Conservation (phyloP, 2,888 invertebrate genomes). For the Serrognathus titanus region DNA sequence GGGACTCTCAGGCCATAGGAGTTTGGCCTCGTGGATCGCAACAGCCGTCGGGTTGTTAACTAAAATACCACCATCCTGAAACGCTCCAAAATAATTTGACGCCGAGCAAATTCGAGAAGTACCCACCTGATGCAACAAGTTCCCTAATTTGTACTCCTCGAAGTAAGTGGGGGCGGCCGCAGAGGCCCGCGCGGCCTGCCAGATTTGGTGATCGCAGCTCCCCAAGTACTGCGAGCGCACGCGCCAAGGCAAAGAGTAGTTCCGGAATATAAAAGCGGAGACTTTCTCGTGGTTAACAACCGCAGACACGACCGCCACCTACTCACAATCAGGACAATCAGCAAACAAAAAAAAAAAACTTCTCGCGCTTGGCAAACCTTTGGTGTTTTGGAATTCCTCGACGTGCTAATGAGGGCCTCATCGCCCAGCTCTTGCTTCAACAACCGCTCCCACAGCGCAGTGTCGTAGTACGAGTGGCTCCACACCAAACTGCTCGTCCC, state of each 20-base stretch:
- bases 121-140: constrained; percentile 64
- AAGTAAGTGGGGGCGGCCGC: constrained; percentile 92
- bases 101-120: background rate
- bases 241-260: constrained; percentile 72
- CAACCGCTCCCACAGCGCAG: constrained; percentile 75
- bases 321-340: constrained; percentile 22
- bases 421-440: constrained; percentile 65
- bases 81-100: constrained; percentile 18
- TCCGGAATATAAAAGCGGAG: constrained; percentile 79
- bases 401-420: constrained; percentile 58
- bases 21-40: constrained; percentile 81
- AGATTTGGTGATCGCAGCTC: constrained; percentile 64
- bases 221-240: constrained; percentile 70
- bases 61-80: constrained; percentile 76
- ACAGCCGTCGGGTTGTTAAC: constrained; percentile 87
- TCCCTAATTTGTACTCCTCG: constrained; percentile 71
- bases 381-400: constrained; percentile 53
- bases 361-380: constrained; percentile 44
- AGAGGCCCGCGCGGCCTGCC: constrained; percentile 85
- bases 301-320: constrained; percentile 76
- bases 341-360: background rate
- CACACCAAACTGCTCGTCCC: constrained; percentile 77
- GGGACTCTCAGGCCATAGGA: constrained; percentile 73
- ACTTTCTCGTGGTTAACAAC: constrained; percentile 71
- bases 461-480: constrained; percentile 87